Evolutionary conservation across 1,140 invertebrate species (phyloP).

Genomic region (Cydia amplana): DNA sequence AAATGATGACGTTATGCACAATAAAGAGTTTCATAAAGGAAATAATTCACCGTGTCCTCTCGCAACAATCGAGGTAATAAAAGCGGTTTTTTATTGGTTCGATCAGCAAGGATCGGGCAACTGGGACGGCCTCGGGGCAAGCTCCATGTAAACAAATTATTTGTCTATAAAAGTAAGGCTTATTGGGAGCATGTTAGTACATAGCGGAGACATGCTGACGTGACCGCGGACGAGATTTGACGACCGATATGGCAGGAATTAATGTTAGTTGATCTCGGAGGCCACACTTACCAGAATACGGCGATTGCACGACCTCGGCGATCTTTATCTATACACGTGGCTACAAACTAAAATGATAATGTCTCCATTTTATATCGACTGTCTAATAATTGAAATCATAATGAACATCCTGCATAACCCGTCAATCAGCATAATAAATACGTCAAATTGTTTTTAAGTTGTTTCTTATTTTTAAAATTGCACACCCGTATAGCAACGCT

Average conservation of each 20-base stretch:
- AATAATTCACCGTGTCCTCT: slow-evolving; percentile 57
- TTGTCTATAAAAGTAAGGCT: slow-evolving; percentile 57
- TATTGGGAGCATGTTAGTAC: slow-evolving; percentile 56
- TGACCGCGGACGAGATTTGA: slow-evolving; percentile 44
- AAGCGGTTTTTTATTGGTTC: slow-evolving; percentile 53
- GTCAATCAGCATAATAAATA: slow-evolving; percentile 24
- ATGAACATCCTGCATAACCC: slow-evolving; percentile 28
- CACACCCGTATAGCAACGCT: not conserved
- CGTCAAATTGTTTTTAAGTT: not conserved
- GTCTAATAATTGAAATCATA: slow-evolving; percentile 25
- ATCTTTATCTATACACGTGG: slow-evolving; percentile 43
- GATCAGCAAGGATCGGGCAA: slow-evolving; percentile 52
- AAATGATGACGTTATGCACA: slow-evolving; percentile 42
- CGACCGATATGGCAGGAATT: slow-evolving; percentile 43
- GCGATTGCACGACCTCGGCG: slow-evolving; percentile 47
- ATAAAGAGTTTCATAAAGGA: slow-evolving; percentile 46
- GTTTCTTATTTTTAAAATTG: slow-evolving; percentile 11
- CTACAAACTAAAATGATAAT: slow-evolving; percentile 12
- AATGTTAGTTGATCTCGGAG: slow-evolving; percentile 50
- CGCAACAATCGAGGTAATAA: slow-evolving; percentile 53
- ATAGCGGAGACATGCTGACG: slow-evolving; percentile 47
- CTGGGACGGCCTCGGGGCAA: slow-evolving; percentile 56
- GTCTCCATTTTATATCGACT: slow-evolving; percentile 25
- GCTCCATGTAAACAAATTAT: too few species aligned
- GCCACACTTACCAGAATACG: slow-evolving; percentile 53